Percentiles rank a stretch among this genome's conserved stretches.
These are phyloP conservation scores for Rhizomys pruinosus DNA, from an alignment of 2,113 vertebrate species.

Conservation along the genomic window DNA sequence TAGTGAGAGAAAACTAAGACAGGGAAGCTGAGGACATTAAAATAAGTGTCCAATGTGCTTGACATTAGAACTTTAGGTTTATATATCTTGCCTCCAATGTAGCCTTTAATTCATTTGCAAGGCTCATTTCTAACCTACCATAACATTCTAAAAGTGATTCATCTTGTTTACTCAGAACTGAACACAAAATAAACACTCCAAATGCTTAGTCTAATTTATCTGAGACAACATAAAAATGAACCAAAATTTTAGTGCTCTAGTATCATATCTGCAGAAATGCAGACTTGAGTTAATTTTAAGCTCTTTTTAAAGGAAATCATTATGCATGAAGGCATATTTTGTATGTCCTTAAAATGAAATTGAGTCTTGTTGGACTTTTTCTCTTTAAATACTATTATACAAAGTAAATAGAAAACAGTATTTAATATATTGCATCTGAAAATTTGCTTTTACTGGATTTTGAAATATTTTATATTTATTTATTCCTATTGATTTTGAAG, in stretches of 20 bases:
- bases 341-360: slow-evolving; percentile 20
- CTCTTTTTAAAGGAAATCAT: not conserved
- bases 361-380: slow-evolving; percentile 6
- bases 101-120: not conserved
- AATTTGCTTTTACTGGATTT: slow-evolving; percentile 44
- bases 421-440: slow-evolving; percentile 7
- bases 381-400: slow-evolving; percentile 42
- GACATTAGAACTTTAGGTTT: not conserved
- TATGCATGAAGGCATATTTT: not conserved
- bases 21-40: not conserved
- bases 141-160: not conserved
- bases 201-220: not conserved
- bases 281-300: slow-evolving; percentile 36
- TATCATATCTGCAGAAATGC: not conserved
- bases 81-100: not conserved
- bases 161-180: not conserved
- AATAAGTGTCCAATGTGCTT: not conserved
- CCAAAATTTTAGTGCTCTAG: not conserved
- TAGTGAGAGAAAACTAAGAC: not conserved
- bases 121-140: not conserved
- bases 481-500: not conserved
- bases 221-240: slow-evolving; percentile 43
- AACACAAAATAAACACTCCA: slow-evolving; percentile 36
- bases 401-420: slow-evolving; percentile 29
- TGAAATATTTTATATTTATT: not conserved